phyloP scores from a whole-genome alignment of 1,140 invertebrate genomes.

The Pollicipes pollicipes region DNA sequence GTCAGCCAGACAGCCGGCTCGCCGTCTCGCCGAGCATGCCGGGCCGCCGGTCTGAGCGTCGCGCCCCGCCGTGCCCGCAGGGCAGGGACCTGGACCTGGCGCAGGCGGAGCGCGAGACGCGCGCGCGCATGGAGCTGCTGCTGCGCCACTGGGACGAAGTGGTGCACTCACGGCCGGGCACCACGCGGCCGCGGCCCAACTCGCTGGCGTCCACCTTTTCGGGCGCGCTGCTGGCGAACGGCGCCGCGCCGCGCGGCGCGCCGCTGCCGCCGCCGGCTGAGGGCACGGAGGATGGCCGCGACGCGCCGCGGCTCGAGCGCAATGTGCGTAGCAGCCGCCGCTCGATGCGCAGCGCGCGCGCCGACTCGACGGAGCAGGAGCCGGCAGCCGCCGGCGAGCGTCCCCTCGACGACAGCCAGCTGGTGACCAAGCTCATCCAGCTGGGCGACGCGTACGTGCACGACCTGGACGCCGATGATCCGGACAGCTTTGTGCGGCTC shows the following conservation, averaged over 20 bases:
- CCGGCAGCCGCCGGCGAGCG: background rate
- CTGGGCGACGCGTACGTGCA: background rate
- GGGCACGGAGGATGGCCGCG: background rate
- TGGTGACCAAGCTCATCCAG: background rate
- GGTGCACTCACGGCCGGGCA: background rate
- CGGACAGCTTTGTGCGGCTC: constrained; percentile 1
- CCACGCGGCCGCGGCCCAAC: background rate
- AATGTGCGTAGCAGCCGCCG: background rate
- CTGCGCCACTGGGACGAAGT: background rate
- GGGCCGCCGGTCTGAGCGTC: no score
- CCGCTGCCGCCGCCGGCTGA: background rate
- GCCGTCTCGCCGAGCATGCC: no score
- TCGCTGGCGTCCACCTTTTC: background rate
- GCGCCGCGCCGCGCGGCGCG: no score
- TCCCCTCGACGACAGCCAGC: background rate
- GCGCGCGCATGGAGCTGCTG: background rate
- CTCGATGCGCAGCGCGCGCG: background rate
- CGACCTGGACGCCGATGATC: background rate
- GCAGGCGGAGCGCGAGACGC: background rate
- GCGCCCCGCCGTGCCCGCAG: background rate
- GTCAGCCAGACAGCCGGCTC: no score
- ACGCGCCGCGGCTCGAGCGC: background rate
- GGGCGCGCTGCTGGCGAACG: background rate
- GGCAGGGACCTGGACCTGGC: background rate
- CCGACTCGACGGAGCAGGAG: background rate